These are phyloP conservation scores for Acleris sparsana DNA, from an alignment of 2,888 invertebrate species.

Conservation along the genomic window DNA sequence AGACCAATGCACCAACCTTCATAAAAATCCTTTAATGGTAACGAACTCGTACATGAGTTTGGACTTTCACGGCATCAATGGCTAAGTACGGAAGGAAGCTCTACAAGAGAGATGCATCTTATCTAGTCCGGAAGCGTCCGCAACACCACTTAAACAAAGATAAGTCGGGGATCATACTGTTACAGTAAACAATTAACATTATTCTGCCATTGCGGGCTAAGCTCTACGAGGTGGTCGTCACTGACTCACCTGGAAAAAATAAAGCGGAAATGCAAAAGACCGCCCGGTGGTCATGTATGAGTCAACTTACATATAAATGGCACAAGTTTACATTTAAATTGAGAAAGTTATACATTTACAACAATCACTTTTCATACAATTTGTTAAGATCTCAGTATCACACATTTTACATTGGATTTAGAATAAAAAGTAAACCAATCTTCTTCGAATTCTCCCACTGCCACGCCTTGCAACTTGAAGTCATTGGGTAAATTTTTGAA, in stretches of 20 bases:
- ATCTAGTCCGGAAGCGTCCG: constrained; percentile 75
- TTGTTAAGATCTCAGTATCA: too few relatives aligned
- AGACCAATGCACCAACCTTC: too few relatives aligned
- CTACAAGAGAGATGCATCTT: constrained; percentile 65
- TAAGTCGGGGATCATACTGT: constrained; percentile 66
- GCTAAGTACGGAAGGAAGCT: constrained; percentile 73
- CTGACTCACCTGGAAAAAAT: constrained; percentile 43
- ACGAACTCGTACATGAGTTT: constrained; percentile 37
- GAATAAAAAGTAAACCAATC: too few relatives aligned
- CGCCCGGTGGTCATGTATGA: constrained; percentile 35
- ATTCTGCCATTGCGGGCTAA: constrained; percentile 47
- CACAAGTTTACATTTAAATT: background rate
- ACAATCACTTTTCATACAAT: too few relatives aligned
- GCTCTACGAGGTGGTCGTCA: constrained; percentile 59
- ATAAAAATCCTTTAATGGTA: too few relatives aligned
- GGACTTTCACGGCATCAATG: constrained; percentile 52
- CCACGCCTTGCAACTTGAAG: too few relatives aligned
- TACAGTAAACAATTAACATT: constrained; percentile 57
- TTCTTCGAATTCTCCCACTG: too few relatives aligned
- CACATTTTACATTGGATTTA: too few relatives aligned
- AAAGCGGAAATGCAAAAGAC: constrained; percentile 37
- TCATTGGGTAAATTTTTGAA: too few relatives aligned
- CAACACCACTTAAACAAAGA: constrained; percentile 63
- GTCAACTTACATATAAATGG: constrained; percentile 27
- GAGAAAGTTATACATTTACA: background rate